Base-by-base conservation (phyloP, 1,140 invertebrate species). In the Hesperophylax magnus region DNA sequence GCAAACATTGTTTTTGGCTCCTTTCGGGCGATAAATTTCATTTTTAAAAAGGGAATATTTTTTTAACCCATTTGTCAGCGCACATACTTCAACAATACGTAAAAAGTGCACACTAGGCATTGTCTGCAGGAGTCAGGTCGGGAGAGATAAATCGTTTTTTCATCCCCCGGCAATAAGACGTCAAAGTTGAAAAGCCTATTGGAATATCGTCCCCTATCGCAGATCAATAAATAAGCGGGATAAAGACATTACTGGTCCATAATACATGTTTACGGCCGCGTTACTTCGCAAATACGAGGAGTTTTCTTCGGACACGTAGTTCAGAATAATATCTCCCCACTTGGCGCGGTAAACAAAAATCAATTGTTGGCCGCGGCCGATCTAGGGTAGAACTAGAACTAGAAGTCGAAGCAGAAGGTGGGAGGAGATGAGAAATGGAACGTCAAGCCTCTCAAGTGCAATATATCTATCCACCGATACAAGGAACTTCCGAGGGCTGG, bases 111-210 rank as follows among this genome's bases (percentile, higher is more conserved):
- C 52, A 20, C 74, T 4, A 18, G 27, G 56, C 76, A 39, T 65
- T n/a, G 63, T 65, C 76, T 61, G 75, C 60, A 24, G 20, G 18
- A 18, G 77, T 18, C 58, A 79, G 67, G 39, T 78, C 77, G 77
- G 20, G 20, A 52, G 39, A 72, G 56, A 79, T 79, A 79, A 79
- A 79, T 79, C 77, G 77, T 79, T 79, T 79, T 79, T 79, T 72
- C 67, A 79, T 79, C 77, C 77, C 77, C 65, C 56, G 31, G 34
- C 77, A 67, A 79, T 79, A 72, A 60, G 77, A 79, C 77, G 77
- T 72, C 77, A 72, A 69, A 72, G 77, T 60, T 79, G 77, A 71
- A 79, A 79, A 79, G 67, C 65, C 65, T 65, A 60, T 71, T 60
- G 77, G 77, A 79, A 79, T 79, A 79, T 79, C 53, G 24, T 58